Conservation (phyloP, 2,113 vertebrate genomes). For the Solea solea region DNA sequence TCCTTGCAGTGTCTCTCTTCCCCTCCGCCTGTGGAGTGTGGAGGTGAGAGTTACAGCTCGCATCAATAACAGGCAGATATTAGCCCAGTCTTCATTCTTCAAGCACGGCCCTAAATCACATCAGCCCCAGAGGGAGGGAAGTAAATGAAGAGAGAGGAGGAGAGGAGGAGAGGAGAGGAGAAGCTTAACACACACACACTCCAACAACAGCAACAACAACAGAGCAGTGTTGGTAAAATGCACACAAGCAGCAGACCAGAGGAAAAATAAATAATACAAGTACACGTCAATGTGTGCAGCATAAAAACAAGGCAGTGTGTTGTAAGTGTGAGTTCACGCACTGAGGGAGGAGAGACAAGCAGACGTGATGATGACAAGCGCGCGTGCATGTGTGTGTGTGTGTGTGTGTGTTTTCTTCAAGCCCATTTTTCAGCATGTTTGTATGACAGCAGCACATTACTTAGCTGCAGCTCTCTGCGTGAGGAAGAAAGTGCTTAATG, state of each 20-base stretch:
- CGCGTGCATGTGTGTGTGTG: conserved; percentile 21
- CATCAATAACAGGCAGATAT: conserved; percentile 74
- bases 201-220: conserved; percentile 3
- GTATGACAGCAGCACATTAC: conserved; percentile 15
- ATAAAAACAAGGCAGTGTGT: conserved; percentile 42
- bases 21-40: conserved; percentile 41
- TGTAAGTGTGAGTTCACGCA: conserved; percentile 52
- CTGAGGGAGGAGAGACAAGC: conserved; percentile 23
- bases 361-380: conserved; percentile 12
- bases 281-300: conserved; percentile 46
- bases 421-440: conserved; percentile 33
- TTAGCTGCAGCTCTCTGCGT: conserved; percentile 4
- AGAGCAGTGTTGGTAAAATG: conserved; percentile 18
- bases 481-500: conserved; percentile 37
- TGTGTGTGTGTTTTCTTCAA: conserved; percentile 26
- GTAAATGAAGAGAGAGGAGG: conserved; percentile 55
- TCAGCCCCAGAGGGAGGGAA: conserved; percentile 48
- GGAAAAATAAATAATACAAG: conserved; percentile 12
- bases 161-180: background rate
- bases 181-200: conserved; percentile 19
- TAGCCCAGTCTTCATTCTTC: conserved; percentile 62
- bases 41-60: conserved; percentile 61
- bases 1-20: conserved; percentile 31
- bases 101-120: conserved; percentile 72
- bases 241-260: conserved; percentile 18